phyloP scores from a whole-genome alignment of 2,797 vertebrate species.

The Ceryle rudis region DNA sequence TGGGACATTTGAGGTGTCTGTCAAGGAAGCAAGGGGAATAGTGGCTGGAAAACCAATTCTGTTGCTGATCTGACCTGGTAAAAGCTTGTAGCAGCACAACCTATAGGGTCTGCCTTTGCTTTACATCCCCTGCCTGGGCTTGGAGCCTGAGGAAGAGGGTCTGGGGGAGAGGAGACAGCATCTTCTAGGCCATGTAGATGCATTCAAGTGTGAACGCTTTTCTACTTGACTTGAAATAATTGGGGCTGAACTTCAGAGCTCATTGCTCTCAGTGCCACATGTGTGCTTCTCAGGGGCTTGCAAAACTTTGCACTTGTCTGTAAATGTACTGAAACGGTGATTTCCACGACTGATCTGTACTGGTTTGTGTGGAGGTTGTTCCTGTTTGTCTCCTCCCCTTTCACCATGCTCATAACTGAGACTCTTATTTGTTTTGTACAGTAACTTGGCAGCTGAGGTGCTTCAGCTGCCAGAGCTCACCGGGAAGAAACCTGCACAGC shows the following conservation, averaged over 20 bases:
- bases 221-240: not conserved
- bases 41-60: not conserved
- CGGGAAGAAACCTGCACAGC: not conserved
- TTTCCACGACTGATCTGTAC: not conserved
- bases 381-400: not conserved
- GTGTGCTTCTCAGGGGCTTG: not conserved
- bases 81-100: not conserved
- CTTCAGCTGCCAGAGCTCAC: not conserved
- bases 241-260: not conserved
- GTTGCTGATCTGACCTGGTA: not conserved
- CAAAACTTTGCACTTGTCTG: not conserved
- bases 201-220: not conserved
- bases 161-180: not conserved
- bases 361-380: not conserved
- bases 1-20: fast-evolving
- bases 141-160: not conserved
- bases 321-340: not conserved
- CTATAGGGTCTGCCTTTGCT: not conserved
- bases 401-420: not conserved
- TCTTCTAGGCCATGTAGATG: not conserved
- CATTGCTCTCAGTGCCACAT: fast-evolving
- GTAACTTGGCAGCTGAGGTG: slow-evolving; percentile 16
- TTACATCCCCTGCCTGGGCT: not conserved
- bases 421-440: not conserved
- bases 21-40: not conserved